Evolutionary conservation across 53 echinoderm and acorn worm species (phyloP), one percentile per base, ranked within the genome.

Genomic region (Stichopus horrens): DNA sequence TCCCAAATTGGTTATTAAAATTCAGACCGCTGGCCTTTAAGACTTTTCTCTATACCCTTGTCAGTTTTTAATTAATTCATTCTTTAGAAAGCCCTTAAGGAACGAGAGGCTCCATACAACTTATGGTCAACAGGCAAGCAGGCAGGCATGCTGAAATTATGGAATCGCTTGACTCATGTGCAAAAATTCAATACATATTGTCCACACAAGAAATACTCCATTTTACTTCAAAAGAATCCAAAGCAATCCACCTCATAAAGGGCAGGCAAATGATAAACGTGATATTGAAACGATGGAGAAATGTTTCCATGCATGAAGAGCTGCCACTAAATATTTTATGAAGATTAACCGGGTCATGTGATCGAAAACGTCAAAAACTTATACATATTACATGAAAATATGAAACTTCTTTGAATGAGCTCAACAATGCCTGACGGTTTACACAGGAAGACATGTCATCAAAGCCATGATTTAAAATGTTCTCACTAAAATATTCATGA

Each of bases 61-160:
- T 53, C 81, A 81, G 54, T 20, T 81, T 81, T 8, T 56, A 81
- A 81, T 81, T 58, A 81, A 81, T 81, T 81, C 81, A 81, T 58
- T 56, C 9, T 54, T 0, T 18, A 21, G 22, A 57, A 81, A 20
- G 23, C 81, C 81, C 81, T 56, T 21, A 55, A 57, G 81, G 81
- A 81, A 58, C 7, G 57, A 58, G 81, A 57, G 21, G 57, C 81
- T 76, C 76, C 71, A 14, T 71, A 71, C 71, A 71, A 71, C 14
- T 71, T 71, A n/a, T 13, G 37, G 37, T 37, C 37, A 2, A 37
- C 37, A 37, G 37, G 37, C 37, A 37, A 37, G 37, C 37, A 37
- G 71, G 71, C 71, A 71, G 20, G 71, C 16, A 71, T 18, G 37
- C 37, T 1, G 71, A 71, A 71, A 71, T 71, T 71, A 18, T 71